Percentiles rank a stretch among this genome's conserved stretches.
Evolutionary conservation across 2,797 vertebrate genomes (phyloP).

Genomic region (Coilia nasus): DNA sequence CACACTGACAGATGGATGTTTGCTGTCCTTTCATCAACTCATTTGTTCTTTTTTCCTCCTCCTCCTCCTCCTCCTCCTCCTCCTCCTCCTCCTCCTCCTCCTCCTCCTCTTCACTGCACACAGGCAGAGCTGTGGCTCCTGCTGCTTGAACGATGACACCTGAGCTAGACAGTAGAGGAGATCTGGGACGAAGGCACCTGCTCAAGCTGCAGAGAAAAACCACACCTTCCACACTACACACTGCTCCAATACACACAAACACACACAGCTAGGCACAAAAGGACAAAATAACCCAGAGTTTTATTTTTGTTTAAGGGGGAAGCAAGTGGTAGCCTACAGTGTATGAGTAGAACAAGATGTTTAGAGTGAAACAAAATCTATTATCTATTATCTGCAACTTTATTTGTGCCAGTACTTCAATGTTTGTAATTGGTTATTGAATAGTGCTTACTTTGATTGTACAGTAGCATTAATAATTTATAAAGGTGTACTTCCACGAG

Average conservation of each 20-base stretch:
- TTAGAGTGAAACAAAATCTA: too few relatives aligned
- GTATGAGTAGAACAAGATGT: too few relatives aligned
- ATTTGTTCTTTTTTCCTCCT: background rate
- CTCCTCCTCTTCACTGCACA: background rate
- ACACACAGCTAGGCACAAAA: background rate
- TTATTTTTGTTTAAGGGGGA: background rate
- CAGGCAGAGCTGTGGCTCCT: background rate
- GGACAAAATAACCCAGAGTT: background rate
- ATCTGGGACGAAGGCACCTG: slow-evolving; percentile 19
- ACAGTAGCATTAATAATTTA: too few relatives aligned
- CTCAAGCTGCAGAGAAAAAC: background rate
- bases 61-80: background rate
- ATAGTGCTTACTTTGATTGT: too few relatives aligned
- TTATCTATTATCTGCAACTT: too few relatives aligned
- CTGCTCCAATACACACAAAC: background rate
- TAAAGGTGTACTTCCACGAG: too few relatives aligned
- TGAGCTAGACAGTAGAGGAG: background rate
- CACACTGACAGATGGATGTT: slow-evolving; percentile 21
- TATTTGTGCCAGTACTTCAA: too few relatives aligned
- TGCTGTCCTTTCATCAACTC: background rate
- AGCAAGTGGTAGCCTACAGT: too few relatives aligned
- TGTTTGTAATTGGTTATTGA: too few relatives aligned
- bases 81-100: background rate
- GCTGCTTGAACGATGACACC: background rate
- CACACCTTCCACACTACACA: background rate